phyloP scores from a whole-genome alignment of 2,113 vertebrate species.

The Rhineura floridana region DNA sequence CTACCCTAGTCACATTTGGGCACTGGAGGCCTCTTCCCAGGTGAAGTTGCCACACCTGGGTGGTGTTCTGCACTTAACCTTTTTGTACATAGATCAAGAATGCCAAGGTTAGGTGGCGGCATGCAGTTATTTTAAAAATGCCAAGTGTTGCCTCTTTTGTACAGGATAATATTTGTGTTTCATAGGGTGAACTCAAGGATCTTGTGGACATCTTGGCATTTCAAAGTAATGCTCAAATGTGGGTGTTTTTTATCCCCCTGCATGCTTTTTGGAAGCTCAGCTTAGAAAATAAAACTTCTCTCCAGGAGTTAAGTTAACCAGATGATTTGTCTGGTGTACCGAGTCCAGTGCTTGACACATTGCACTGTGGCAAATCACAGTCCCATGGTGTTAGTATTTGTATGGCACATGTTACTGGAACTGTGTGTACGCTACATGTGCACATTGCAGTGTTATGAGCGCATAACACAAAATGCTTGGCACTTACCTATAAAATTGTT shows the following conservation, averaged over 20 bases:
- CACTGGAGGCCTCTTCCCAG: too few species aligned
- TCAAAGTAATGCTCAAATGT: neutral
- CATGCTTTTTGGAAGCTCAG: neutral
- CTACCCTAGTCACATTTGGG: too few species aligned
- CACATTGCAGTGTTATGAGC: neutral
- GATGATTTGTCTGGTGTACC: neutral
- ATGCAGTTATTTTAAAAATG: constrained; percentile 19
- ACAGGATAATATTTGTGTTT: neutral
- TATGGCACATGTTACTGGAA: neutral
- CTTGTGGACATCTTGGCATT: neutral
- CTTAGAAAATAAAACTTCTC: neutral
- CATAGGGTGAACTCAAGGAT: neutral
- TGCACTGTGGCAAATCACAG: neutral
- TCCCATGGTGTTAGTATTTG: neutral
- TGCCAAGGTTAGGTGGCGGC: neutral
- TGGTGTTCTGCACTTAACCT: neutral
- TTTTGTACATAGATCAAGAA: neutral
- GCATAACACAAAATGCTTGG: neutral
- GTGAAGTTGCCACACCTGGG: too few species aligned
- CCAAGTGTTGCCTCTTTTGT: neutral
- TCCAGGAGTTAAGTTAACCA: neutral
- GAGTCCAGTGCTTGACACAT: neutral
- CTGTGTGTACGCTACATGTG: neutral
- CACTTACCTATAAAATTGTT: too few species aligned
- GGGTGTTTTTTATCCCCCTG: neutral